Percentiles rank a stretch among this genome's conserved stretches.
phyloP scores from a whole-genome alignment of 1,140 invertebrate genomes.

The Eriosoma lanigerum region DNA sequence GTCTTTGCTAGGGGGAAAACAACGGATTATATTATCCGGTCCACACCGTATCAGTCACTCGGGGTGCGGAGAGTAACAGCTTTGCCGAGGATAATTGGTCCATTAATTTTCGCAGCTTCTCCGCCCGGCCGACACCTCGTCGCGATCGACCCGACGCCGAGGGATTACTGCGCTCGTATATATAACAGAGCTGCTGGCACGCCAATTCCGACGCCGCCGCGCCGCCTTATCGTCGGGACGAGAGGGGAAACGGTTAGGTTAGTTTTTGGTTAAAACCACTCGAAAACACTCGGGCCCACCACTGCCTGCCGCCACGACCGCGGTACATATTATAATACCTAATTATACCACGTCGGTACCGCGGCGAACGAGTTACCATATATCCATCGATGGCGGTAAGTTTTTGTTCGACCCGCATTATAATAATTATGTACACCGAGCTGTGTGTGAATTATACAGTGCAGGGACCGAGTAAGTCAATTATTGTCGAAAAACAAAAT shows the following conservation, averaged over 20 bases:
- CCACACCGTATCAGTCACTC: conserved; percentile 42
- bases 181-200: neutral
- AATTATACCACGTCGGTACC: no score
- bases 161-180: neutral
- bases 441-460: no score
- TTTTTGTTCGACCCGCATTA: no score
- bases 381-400: no score
- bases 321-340: neutral
- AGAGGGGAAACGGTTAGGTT: neutral
- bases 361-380: no score
- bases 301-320: neutral
- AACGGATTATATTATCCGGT: conserved; percentile 43
- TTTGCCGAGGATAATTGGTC: conserved; percentile 47
- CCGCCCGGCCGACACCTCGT: neutral
- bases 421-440: no score
- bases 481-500: no score
- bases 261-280: neutral
- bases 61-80: conserved; percentile 33
- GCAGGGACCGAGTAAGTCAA: no score
- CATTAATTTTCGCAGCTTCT: conserved; percentile 47
- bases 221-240: neutral
- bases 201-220: neutral
- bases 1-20: neutral
- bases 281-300: neutral
- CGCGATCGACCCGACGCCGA: conserved; percentile 12